Base-by-base conservation (phyloP, 2,113 vertebrate species). In the Spilogale gracilis region DNA sequence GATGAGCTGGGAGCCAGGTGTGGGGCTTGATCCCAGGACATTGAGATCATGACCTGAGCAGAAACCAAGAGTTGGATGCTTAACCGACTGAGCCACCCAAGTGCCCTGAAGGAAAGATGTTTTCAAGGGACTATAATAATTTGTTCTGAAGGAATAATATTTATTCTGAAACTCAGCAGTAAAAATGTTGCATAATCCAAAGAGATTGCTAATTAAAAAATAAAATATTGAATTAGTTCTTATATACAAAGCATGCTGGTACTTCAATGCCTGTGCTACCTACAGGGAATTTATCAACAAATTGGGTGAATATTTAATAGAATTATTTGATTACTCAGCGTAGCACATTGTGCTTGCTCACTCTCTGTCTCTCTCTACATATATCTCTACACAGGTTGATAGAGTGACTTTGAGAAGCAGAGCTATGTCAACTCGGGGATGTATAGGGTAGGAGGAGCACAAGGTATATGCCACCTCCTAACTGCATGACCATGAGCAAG, bases 91-190 rank as follows among this genome's bases (percentile, higher is more conserved):
- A 69, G 16, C 67, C 32, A 18, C n/a, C 67, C 67, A 38, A 17
- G 32, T 13, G 8, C n/a, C 32, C 32, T 43, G 38, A 74, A 6
- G 43, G 65, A 18, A 58, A 38, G 48, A 6, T 69, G 23, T 76
- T 91, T 81, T 71, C 69, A 48, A 74, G 63, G 58, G 30, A 81
- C 73, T 76, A 32, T 76, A 32, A 30, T 60, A 27, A 32, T 86
- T 84, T 74, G 30, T 91, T 88, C 50, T 65, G 4, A 52, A 78
- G 61, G 27, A 73, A 52, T 73, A 87, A 58, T 38, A 58, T 94
- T 91, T 92, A 81, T 74, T 92, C 65, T 85, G 60, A 86, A 93
- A 87, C 50, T 23, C 17, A 23, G 21, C 61, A 76, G 56, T 50
- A 89, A 76, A 89, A 63, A 71, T 21, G 38, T n/a, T 92, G n/a